Evolutionary conservation across 1,140 invertebrate genomes (phyloP).

Genomic region (Ridgeia piscesae): DNA sequence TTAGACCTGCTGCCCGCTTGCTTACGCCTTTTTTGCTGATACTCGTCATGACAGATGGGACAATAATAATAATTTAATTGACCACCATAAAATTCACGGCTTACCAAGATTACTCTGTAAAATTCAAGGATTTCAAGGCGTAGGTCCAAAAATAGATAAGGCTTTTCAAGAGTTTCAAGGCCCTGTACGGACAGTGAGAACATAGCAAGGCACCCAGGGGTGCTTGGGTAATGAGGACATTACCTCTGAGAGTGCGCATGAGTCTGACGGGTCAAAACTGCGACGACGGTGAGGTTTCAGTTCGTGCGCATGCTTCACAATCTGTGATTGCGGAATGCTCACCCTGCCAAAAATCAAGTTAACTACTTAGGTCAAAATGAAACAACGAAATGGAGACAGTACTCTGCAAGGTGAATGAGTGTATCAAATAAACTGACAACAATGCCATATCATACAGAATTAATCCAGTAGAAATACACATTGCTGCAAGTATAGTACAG

Average conservation of each 20-base stretch:
- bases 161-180: no score
- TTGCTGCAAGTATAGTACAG: not conserved
- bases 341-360: not conserved
- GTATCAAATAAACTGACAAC: not conserved
- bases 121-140: no score
- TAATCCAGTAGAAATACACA: not conserved
- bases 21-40: no score
- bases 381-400: not conserved
- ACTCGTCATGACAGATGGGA: no score
- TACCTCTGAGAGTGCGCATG: slow-evolving; percentile 23
- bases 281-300: slow-evolving; percentile 17
- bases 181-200: not conserved
- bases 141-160: no score
- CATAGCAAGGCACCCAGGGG: not conserved
- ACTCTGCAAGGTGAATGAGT: not conserved
- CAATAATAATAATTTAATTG: no score
- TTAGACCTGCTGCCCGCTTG: no score
- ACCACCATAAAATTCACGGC: no score
- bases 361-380: not conserved
- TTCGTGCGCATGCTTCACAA: not conserved
- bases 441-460: not conserved
- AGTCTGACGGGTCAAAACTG: slow-evolving; percentile 24
- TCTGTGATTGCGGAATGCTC: slow-evolving; percentile 20
- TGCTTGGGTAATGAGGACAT: not conserved
- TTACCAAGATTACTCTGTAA: no score